Evolutionary conservation across 2,113 vertebrate genomes (phyloP), one percentile per base, ranked within the genome.

Genomic region (Redunca redunca): DNA sequence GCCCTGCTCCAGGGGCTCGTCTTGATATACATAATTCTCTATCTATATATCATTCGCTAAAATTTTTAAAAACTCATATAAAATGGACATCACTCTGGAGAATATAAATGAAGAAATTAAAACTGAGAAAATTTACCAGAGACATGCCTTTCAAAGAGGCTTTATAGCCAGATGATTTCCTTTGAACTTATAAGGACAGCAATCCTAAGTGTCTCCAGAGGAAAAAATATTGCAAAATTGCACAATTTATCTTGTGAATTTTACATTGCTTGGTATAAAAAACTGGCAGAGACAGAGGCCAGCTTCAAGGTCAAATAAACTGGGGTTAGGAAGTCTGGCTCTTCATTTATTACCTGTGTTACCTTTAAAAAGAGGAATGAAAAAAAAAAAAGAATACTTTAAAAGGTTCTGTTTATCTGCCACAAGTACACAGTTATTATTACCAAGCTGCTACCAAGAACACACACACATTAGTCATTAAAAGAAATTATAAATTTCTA

Each of bases 401-500:
- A 57, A 55, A 91, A 53, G 46, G 80, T 57, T 36, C 4, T 40
- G 26, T 82, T 96, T 64, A 89, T 48, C 23, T 52, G 40, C 17
- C 33, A 1, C 87, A 48, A 86, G 17, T 48, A 58, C 3, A 85
- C 5, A 88, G 43, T n/a, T 87, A 80, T 53, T 46, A n/a, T 71
- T 88, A 93, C 26, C 36, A 43, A 88, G 5, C 7, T 91, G 13
- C 53, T 78, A 1, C 46, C 71, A 77, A 77, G 23, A 77, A 36
- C 4, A 30, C n/a, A 90, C 3, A 26, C 14, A 91, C 7, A 46
- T 2, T 58, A 87, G 28, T 90, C 36, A 97, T 58, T 52, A 53
- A 93, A 96, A 86, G 15, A 91, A 92, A 71, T 10, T 67, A 67
- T 57, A 85, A 94, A 88, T 92, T n/a, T 80, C 82, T 53, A 58